Percentiles rank a stretch among this genome's conserved stretches.
phyloP scores from a whole-genome alignment of 2,888 invertebrate genomes.

The Cheilosia impressa region DNA sequence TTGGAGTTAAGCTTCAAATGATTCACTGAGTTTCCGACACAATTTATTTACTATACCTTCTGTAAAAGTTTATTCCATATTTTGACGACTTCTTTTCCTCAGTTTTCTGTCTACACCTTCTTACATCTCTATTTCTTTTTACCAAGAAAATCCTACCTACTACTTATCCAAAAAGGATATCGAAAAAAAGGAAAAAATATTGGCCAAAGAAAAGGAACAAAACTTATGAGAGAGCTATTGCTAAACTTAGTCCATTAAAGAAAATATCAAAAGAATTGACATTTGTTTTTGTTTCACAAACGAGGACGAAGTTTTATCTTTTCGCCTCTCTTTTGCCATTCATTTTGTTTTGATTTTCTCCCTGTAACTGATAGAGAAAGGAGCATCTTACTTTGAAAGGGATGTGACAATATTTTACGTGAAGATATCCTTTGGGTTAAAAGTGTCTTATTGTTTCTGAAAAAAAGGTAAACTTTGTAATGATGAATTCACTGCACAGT shows the following conservation, averaged over 20 bases:
- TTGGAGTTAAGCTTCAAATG: conserved; percentile 12
- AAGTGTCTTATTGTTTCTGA: conserved; percentile 5
- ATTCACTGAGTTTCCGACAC: conserved; percentile 22
- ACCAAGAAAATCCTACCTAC: conserved; percentile 12
- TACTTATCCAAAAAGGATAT: conserved; percentile 39
- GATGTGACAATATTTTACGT: conserved; percentile 58
- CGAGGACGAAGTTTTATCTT: conserved; percentile 21
- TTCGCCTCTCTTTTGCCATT: conserved; percentile 5
- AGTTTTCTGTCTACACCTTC: conserved; percentile 2
- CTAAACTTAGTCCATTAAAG: conserved; percentile 73
- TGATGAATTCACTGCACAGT: conserved; percentile 33
- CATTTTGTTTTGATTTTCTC: conserved; percentile 41
- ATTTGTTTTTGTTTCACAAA: conserved; percentile 63
- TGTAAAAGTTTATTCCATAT: conserved; percentile 50
- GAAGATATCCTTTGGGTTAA: conserved; percentile 44
- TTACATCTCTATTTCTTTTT: not conserved
- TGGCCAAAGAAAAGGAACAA: conserved; percentile 4
- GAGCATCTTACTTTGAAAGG: conserved; percentile 63
- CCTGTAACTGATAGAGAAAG: conserved; percentile 19
- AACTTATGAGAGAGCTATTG: conserved; percentile 71
- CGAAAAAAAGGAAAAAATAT: not conserved
- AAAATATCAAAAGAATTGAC: conserved; percentile 73
- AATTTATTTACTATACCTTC: conserved; percentile 47
- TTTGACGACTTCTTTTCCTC: conserved; percentile 41
- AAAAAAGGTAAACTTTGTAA: conserved; percentile 49